phyloP scores from a whole-genome alignment of 2,888 invertebrate genomes.

The Ariolimax columbianus region DNA sequence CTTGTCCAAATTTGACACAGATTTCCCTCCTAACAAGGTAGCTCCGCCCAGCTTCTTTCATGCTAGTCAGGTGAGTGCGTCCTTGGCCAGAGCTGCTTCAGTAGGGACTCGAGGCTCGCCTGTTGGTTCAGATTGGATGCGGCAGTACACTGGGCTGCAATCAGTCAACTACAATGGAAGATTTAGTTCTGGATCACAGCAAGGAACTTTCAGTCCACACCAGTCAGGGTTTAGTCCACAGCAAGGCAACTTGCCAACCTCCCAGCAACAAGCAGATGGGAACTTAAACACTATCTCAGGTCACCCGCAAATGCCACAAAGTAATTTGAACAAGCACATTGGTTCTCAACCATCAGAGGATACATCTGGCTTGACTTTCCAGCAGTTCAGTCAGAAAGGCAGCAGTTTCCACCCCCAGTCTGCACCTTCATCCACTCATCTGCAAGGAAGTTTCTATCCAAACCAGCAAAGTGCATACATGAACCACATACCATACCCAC shows the following conservation, averaged over 20 bases:
- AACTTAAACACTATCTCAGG: background rate
- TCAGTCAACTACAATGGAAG: constrained; percentile 24
- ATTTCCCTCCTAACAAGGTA: constrained; percentile 51
- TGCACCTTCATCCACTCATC: background rate
- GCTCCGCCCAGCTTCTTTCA: constrained; percentile 51
- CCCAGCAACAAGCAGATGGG: constrained; percentile 10
- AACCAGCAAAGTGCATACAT: constrained; percentile 9
- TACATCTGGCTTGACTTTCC: constrained; percentile 1
- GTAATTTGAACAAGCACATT: constrained; percentile 10
- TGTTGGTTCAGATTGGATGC: constrained; percentile 32
- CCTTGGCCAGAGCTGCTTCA: constrained; percentile 27
- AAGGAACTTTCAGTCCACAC: constrained; percentile 15
- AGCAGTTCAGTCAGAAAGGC: constrained; percentile 30
- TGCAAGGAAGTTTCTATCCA: constrained; percentile 22
- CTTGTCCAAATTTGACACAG: constrained; percentile 47
- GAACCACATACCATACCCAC: constrained; percentile 14
- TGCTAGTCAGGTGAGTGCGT: constrained; percentile 36
- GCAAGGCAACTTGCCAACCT: background rate
- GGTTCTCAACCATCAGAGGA: constrained; percentile 14
- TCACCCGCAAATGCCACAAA: constrained; percentile 33
- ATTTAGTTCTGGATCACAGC: constrained; percentile 27
- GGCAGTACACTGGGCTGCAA: constrained; percentile 33
- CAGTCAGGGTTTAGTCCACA: constrained; percentile 19
- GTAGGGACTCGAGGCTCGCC: constrained; percentile 12
- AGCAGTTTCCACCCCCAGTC: constrained; percentile 15